These are phyloP conservation scores for Stigmatopora argus DNA, from an alignment of 2,113 vertebrate species.

Conservation along the genomic window DNA sequence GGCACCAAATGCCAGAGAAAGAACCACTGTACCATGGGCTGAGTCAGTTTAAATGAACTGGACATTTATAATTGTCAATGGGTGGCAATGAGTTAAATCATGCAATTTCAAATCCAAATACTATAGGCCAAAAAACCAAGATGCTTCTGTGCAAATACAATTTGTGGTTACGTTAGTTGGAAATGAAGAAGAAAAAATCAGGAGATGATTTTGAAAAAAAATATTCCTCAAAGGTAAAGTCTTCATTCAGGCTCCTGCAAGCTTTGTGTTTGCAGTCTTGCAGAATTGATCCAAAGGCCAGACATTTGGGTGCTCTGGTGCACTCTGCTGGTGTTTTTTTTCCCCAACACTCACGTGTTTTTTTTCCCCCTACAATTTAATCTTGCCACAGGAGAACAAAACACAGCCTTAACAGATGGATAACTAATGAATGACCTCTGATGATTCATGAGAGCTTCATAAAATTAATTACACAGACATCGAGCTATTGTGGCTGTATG, in stretches of 20 bases:
- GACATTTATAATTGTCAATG: no score
- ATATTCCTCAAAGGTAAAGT: slow-evolving; percentile 43
- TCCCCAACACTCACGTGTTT: background rate
- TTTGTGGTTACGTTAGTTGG: slow-evolving; percentile 47
- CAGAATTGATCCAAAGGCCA: background rate
- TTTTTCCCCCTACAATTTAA: background rate
- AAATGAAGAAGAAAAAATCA: slow-evolving; percentile 1
- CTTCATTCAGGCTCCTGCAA: slow-evolving; percentile 25
- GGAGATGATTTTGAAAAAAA: slow-evolving; percentile 23
- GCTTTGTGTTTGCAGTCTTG: slow-evolving; percentile 12
- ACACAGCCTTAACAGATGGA: background rate
- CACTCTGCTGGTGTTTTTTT: slow-evolving; percentile 54
- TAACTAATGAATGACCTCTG: background rate
- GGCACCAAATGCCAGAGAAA: no score
- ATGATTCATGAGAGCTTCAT: slow-evolving; percentile 2
- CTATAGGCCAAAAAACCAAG: slow-evolving; percentile 47
- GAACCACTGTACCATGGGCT: no score
- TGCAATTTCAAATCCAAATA: slow-evolving; percentile 52
- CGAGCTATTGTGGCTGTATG: background rate
- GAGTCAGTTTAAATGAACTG: no score
- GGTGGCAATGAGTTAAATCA: background rate
- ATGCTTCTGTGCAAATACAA: slow-evolving; percentile 60
- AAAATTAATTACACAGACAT: background rate
- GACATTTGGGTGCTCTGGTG: slow-evolving; percentile 48
- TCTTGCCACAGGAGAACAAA: background rate